phyloP scores from a whole-genome alignment of 2,888 invertebrate species.

The Vesta saturnalis region DNA sequence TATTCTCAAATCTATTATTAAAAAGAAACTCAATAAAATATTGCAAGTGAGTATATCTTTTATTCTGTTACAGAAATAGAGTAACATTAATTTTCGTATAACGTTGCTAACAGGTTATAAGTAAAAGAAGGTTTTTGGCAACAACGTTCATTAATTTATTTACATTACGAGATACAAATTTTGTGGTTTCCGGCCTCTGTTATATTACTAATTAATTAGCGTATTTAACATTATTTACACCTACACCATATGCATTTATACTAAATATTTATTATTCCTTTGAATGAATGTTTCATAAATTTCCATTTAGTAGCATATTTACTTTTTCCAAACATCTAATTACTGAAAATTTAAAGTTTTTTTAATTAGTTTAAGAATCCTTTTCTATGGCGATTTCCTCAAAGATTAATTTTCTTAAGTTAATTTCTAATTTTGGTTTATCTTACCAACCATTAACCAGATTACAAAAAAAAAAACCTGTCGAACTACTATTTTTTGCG shows the following conservation, averaged over 20 bases:
- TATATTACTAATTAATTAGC: not conserved
- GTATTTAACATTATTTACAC: not conserved
- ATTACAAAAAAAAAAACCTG: constrained; percentile 1
- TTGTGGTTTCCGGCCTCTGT: not conserved
- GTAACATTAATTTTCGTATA: constrained; percentile 1
- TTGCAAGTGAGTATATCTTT: not conserved
- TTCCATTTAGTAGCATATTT: too few species aligned
- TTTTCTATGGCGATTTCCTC: too few species aligned
- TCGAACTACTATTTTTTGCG: not conserved
- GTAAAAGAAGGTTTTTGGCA: constrained; percentile 1
- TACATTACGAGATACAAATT: not conserved
- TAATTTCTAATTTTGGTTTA: not conserved
- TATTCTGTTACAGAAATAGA: constrained; percentile 1
- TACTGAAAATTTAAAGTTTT: too few species aligned
- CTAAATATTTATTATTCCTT: not conserved
- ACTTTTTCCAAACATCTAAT: too few species aligned
- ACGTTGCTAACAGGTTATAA: not conserved
- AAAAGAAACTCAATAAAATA: not conserved
- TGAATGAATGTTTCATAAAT: not conserved
- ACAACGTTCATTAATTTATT: not conserved
- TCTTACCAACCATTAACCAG: constrained; percentile 1
- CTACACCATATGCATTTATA: not conserved
- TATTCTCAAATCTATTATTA: not conserved
- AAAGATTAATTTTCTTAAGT: too few species aligned
- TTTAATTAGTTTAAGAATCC: too few species aligned